phyloP scores from a whole-genome alignment of 2,113 vertebrate species.

The Caranx ignobilis region DNA sequence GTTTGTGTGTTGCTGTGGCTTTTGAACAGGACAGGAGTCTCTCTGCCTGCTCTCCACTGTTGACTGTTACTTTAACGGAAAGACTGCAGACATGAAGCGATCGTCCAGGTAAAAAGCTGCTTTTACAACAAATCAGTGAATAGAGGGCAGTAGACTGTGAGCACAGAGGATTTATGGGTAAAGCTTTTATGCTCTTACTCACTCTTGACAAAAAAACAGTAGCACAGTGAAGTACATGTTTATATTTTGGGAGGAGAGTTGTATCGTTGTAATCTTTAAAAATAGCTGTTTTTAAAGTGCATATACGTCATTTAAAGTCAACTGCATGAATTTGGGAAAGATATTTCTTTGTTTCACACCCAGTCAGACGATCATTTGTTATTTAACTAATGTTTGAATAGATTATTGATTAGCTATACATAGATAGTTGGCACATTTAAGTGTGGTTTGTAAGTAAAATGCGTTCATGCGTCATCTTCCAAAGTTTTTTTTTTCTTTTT shows the following conservation, averaged over 20 bases:
- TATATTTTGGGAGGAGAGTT: background rate
- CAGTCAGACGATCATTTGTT: background rate
- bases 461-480: background rate
- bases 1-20: constrained; percentile 58
- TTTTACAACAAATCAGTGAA: background rate
- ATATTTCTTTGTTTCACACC: background rate
- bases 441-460: background rate
- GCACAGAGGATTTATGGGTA: background rate
- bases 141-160: background rate
- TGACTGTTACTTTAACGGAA: constrained; percentile 58
- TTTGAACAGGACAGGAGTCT: constrained; percentile 46
- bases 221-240: no score
- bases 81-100: constrained; percentile 79
- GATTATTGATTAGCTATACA: background rate
- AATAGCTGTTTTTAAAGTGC: background rate
- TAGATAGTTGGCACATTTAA: background rate
- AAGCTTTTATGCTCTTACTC: background rate
- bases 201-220: background rate
- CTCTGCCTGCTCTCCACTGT: constrained; percentile 28
- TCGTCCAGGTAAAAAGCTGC: constrained; percentile 79
- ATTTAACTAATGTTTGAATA: background rate
- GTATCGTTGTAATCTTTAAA: background rate
- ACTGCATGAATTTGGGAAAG: background rate
- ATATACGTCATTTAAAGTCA: background rate
- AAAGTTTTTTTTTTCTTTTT: background rate